Conservation (phyloP, 2,113 vertebrate species). For the Corythornis vintsioides region DNA sequence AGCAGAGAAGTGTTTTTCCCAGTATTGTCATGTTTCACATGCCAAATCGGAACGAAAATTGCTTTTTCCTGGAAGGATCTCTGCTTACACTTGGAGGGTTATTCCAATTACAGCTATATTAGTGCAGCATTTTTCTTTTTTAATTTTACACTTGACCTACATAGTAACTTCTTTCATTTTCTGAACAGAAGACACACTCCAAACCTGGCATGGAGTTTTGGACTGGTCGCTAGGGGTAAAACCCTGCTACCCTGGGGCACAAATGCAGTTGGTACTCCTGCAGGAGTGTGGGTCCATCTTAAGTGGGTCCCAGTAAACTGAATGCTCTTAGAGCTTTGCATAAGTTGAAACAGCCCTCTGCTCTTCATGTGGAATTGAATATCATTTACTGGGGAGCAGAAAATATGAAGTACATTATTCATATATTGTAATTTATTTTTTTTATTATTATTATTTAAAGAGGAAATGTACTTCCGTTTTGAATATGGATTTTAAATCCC, state of each 20-base stretch:
- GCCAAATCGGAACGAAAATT: conserved; percentile 12
- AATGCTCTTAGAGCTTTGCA: not conserved
- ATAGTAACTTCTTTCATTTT: conserved; percentile 16
- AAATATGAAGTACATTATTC: not conserved
- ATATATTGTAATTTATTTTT: not conserved
- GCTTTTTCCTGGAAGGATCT: conserved; percentile 46
- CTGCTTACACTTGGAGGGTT: conserved; percentile 22
- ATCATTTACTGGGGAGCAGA: not conserved
- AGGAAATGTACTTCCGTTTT: not conserved
- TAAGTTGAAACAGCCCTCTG: not conserved
- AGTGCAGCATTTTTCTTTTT: not conserved
- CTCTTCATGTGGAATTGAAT: not conserved
- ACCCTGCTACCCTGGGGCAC: not conserved
- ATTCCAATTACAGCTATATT: conserved; percentile 13
- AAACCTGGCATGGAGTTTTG: not conserved
- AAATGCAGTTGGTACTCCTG: not conserved
- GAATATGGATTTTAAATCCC: not conserved
- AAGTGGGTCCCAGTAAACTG: not conserved
- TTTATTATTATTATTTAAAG: not conserved
- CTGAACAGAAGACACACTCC: not conserved
- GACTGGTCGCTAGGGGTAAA: not conserved
- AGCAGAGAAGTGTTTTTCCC: conserved; percentile 10
- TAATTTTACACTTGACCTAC: conserved; percentile 2
- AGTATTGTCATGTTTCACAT: not conserved
- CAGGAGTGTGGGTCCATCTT: not conserved